Conservation (phyloP, 2,113 vertebrate genomes). For the Crocuta crocuta region DNA sequence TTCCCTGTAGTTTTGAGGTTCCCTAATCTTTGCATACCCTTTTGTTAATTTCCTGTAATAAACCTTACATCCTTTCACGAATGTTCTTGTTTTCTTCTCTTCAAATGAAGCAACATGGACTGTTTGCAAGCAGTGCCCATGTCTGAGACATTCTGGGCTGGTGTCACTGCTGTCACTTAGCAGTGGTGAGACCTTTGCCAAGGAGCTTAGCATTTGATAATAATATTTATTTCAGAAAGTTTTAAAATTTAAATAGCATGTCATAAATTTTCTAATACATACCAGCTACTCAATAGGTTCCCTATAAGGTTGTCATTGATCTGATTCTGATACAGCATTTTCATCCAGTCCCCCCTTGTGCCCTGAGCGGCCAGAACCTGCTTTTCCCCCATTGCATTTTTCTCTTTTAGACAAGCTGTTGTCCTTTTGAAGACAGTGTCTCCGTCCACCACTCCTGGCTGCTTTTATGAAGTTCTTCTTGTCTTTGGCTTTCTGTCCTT, state of each 20-base stretch:
- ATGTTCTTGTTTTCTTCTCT: not conserved
- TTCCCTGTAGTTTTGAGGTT: not conserved
- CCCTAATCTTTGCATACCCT: not conserved
- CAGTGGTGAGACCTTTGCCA: not conserved
- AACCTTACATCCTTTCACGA: not conserved
- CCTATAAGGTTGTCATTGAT: no score
- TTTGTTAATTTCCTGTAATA: not conserved
- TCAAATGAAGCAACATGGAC: rapidly evolving
- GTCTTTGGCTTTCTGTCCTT: not conserved
- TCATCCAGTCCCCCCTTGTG: not conserved
- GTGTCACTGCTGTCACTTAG: not conserved
- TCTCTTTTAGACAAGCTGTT: not conserved
- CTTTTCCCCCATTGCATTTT: not conserved
- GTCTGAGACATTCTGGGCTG: not conserved
- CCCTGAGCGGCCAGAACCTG: no score
- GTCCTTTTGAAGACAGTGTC: not conserved
- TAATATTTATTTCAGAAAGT: not conserved
- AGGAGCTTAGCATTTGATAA: not conserved
- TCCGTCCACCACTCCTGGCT: not conserved
- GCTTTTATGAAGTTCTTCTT: not conserved
- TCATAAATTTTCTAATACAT: not conserved
- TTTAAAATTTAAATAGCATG: not conserved
- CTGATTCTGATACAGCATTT: not conserved
- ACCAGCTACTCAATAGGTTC: not conserved
- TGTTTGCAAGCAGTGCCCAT: not conserved